Base-by-base conservation (phyloP, 1,140 invertebrate genomes). In the Habropoda laboriosa region DNA sequence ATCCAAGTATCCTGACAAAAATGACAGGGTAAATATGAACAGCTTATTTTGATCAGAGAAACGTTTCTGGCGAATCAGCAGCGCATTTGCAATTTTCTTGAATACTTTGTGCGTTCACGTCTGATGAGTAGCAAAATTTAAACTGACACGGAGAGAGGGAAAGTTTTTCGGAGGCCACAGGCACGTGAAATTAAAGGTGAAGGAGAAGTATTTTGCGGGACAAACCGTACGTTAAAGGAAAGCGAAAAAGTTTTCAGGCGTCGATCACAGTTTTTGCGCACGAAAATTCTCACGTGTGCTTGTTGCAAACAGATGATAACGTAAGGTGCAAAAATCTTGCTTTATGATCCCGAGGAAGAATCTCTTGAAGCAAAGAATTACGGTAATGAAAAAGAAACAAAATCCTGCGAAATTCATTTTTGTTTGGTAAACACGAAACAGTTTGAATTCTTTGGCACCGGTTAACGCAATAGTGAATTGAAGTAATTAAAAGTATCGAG, bases 141-240 rank as follows among this genome's bases (percentile, higher is more conserved):
- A 76, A 27, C 27, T 24, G 27, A 13, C 21, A 5, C 8, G 21
- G 5, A 3, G 18, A 27, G 55, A 12, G 24, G 24, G 53, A 38
- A 40, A 66, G 51, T 53, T 76, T 75, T 35, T 67, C 38, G 35
- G 13, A 30, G 38, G 13, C 55, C 73, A 38, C 5, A 60, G 49
- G 5, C 61, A 55, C 51, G 76, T 45, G 71, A 67, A 80, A 74
- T 72, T 58, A 74, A 58, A 47, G 47, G 64, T 45, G 35, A 63
- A 68, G 63, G n/a, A 45, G 42, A 55, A 49, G 24, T 10, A 32
- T 83, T 84, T 75, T 51, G 57, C 32, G 24, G 60, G 40, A 18
- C 27, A 45, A 71, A 35, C 51, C 64, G 58, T 66, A 72, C 57
- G 60, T 81, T 53, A 75, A 68, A 66, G 42, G 60, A 72, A 42